These are phyloP conservation scores for Drosophila suzukii DNA, from an alignment of 1,140 invertebrate genomes.

Conservation along the genomic window DNA sequence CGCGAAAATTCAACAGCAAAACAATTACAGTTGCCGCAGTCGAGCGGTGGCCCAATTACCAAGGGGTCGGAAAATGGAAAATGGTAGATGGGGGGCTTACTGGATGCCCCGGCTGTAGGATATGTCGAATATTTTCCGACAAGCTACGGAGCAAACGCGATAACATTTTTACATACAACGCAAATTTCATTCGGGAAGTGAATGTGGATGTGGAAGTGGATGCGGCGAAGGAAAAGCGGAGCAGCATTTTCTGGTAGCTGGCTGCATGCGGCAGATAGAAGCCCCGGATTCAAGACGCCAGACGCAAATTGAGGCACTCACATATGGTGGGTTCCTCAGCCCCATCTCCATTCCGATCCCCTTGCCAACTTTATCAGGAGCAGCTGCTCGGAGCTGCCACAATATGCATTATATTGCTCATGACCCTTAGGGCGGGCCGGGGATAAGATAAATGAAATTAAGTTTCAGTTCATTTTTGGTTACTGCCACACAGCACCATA, in stretches of 20 bases:
- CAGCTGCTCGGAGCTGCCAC: constrained; percentile 50
- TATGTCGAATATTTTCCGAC: constrained; percentile 65
- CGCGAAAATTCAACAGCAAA: constrained; percentile 66
- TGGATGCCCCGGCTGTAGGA: constrained; percentile 25
- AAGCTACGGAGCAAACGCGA: constrained; percentile 65
- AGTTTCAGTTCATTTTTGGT: constrained; percentile 67
- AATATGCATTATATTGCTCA: constrained; percentile 67
- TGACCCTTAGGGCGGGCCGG: constrained; percentile 61
- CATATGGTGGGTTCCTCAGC: constrained; percentile 25
- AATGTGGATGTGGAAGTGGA: neutral
- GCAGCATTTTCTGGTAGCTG: constrained; percentile 34
- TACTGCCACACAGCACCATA: constrained; percentile 21
- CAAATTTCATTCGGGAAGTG: constrained; percentile 59
- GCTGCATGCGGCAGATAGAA: constrained; percentile 28
- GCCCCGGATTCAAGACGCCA: constrained; percentile 19
- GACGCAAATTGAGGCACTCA: constrained; percentile 45
- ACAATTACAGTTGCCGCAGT: constrained; percentile 73
- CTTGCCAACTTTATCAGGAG: constrained; percentile 33
- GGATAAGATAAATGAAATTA: constrained; percentile 77
- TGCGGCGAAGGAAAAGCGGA: constrained; percentile 8
- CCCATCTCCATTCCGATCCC: neutral
- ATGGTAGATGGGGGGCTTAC: constrained; percentile 3
- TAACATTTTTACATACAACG: constrained; percentile 76
- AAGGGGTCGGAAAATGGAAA: neutral
- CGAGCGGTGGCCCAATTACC: constrained; percentile 68